A percentile compares a stretch with the other conserved stretches of the same genome.
These are phyloP conservation scores for Eupleurogrammus muticus DNA, from an alignment of 2,797 vertebrate species.

Conservation along the genomic window DNA sequence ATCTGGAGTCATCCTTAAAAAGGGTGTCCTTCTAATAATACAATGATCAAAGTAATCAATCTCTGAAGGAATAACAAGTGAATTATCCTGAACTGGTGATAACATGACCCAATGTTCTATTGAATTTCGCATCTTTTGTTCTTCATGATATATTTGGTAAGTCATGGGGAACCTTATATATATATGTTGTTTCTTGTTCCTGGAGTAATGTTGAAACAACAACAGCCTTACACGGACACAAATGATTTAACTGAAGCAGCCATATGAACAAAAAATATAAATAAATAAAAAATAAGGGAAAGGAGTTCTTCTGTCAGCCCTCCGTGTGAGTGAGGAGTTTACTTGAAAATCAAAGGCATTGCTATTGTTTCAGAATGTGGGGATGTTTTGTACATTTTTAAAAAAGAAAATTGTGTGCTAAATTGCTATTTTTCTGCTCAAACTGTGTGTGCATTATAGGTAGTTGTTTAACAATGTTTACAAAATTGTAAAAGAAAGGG, in stretches of 20 bases:
- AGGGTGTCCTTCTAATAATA: conserved; percentile 24
- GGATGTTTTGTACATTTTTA: conserved; percentile 67
- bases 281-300: background rate
- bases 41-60: conserved; percentile 14
- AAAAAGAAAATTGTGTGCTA: conserved; percentile 53
- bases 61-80: background rate
- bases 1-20: conserved; percentile 19
- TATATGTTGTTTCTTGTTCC: conserved; percentile 28
- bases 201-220: conserved; percentile 17
- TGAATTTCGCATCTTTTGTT: background rate
- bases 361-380: conserved; percentile 55
- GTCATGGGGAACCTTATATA: background rate
- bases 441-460: conserved; percentile 59
- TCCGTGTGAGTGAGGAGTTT: conserved; percentile 52
- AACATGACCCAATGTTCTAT: conserved; percentile 4
- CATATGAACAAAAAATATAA: conserved; percentile 59
- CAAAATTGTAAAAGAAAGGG: conserved; percentile 74
- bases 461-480: conserved; percentile 75
- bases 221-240: conserved; percentile 35
- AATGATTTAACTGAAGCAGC: conserved; percentile 60
- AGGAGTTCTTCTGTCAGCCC: conserved; percentile 39
- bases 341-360: conserved; percentile 71
- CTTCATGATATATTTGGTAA: conserved; percentile 22
- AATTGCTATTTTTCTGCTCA: conserved; percentile 82
- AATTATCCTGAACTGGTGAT: background rate